These are phyloP conservation scores for Gasterosteus aculeatus DNA, from an alignment of 2,113 vertebrate genomes.

Conservation along the genomic window DNA sequence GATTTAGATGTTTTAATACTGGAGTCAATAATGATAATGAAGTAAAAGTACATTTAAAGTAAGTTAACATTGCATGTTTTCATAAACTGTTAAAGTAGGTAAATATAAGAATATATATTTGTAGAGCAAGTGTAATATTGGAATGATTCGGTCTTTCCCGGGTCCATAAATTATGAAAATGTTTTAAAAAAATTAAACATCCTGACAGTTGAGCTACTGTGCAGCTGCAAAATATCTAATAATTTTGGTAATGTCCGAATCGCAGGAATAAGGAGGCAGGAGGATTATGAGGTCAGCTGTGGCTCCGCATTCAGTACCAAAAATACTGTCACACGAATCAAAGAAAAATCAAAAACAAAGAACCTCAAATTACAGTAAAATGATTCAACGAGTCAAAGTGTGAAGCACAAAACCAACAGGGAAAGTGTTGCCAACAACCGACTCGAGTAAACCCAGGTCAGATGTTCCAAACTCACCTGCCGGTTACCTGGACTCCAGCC, in stretches of 20 bases:
- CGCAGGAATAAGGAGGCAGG: slow-evolving; percentile 22
- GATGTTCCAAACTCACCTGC: background rate
- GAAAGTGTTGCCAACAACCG: background rate
- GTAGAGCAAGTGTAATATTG: background rate
- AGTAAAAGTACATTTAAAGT: too few relatives aligned
- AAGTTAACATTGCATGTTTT: background rate
- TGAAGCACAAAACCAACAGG: background rate
- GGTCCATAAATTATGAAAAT: background rate
- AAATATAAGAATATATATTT: background rate
- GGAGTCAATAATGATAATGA: background rate
- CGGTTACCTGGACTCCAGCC: slow-evolving; percentile 3
- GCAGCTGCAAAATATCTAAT: background rate
- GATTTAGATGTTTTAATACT: background rate
- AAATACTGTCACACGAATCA: background rate
- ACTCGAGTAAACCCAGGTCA: background rate
- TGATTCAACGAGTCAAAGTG: background rate
- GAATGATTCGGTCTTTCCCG: background rate
- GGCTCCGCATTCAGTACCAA: background rate
- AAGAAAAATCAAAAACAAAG: background rate
- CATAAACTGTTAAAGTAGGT: background rate
- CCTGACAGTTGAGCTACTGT: background rate
- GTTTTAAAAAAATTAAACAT: background rate
- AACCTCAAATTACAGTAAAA: background rate
- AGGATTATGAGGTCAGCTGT: background rate
- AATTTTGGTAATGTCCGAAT: background rate